These are phyloP conservation scores for Zaprionus lachaisei DNA, from an alignment of 1,140 invertebrate genomes.

Conservation along the genomic window DNA sequence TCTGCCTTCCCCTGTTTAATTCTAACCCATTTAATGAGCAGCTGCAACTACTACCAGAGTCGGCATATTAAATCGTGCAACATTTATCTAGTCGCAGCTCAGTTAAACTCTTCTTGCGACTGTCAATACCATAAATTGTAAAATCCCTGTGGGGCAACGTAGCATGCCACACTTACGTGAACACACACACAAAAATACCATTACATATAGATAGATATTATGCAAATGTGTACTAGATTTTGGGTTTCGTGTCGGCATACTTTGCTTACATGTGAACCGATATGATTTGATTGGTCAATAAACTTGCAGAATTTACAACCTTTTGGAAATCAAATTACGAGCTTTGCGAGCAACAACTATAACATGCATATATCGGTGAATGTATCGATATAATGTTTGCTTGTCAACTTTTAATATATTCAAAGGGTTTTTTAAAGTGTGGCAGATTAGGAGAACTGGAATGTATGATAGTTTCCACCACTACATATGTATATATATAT, in stretches of 20 bases:
- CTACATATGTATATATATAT: no score
- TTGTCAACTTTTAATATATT: background rate
- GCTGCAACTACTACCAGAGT: conserved; percentile 10
- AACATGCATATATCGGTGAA: background rate
- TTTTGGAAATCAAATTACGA: background rate
- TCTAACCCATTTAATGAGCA: conserved; percentile 5
- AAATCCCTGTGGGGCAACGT: conserved; percentile 7
- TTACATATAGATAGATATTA: background rate
- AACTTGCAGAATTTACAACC: background rate
- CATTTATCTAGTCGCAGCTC: conserved; percentile 20
- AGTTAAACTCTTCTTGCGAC: conserved; percentile 6
- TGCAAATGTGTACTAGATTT: conserved; percentile 12
- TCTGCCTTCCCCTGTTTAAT: background rate
- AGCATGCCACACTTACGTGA: conserved; percentile 9
- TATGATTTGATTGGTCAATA: conserved; percentile 6
- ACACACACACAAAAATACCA: background rate
- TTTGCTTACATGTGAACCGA: background rate
- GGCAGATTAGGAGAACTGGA: no score
- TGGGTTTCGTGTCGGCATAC: conserved; percentile 4
- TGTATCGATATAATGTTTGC: background rate
- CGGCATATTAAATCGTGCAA: conserved; percentile 14
- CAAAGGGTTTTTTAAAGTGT: background rate
- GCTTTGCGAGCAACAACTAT: background rate
- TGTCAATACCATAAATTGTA: conserved; percentile 29
- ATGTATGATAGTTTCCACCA: no score